These are phyloP conservation scores for Thaumetopoea pityocampa DNA, from an alignment of 1,140 invertebrate genomes.

Conservation along the genomic window DNA sequence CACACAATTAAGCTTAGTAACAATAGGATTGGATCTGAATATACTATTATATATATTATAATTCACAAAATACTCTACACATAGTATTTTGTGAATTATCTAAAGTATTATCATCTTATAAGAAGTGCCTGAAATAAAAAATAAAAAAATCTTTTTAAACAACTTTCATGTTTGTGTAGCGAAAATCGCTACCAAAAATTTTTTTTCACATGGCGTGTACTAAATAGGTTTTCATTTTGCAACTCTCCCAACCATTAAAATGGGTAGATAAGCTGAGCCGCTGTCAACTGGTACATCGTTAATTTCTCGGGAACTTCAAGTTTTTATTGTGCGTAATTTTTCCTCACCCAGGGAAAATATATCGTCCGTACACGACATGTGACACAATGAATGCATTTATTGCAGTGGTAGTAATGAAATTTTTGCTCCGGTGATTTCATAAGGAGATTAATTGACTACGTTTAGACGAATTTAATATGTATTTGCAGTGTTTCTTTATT, in stretches of 20 bases:
- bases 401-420: constrained; percentile 32
- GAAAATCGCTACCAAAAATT: neutral
- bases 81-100: too few species aligned
- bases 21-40: too few species aligned
- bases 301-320: constrained; percentile 55
- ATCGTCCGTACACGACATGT: constrained; percentile 31
- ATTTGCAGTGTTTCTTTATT: constrained; percentile 5
- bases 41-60: too few species aligned
- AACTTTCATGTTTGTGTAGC: neutral
- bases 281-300: constrained; percentile 70
- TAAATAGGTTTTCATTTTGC: constrained; percentile 2
- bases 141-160: too few species aligned
- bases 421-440: constrained; percentile 21
- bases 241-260: constrained; percentile 58
- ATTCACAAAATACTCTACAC: too few species aligned
- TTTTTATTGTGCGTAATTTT: constrained; percentile 66
- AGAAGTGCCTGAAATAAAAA: too few species aligned
- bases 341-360: constrained; percentile 40
- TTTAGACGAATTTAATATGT: neutral
- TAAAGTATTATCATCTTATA: too few species aligned
- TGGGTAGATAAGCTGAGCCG: constrained; percentile 55
- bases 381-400: constrained; percentile 41
- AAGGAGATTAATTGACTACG: constrained; percentile 22
- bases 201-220: constrained; percentile 1
- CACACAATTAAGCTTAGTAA: too few species aligned